Percentiles rank a stretch among this genome's conserved stretches.
Evolutionary conservation across 2,888 invertebrate species (phyloP).

Genomic region (Cephus nigrinus): DNA sequence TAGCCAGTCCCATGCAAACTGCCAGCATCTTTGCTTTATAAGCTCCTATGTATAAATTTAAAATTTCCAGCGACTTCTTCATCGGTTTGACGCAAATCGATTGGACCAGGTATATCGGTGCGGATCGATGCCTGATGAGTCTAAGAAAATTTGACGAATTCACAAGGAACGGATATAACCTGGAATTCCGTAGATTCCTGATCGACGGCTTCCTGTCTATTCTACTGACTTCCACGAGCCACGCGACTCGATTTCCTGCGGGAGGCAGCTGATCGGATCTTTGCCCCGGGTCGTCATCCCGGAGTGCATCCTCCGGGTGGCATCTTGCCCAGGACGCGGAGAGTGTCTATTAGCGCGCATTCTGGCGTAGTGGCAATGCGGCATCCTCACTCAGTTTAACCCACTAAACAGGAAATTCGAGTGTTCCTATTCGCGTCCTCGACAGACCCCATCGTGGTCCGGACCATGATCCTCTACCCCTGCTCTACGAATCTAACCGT

Average conservation of each 20-base stretch:
- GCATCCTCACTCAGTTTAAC: background rate
- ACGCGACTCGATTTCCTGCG: background rate
- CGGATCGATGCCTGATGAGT: too few relatives aligned
- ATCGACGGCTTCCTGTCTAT: background rate
- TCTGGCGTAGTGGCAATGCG: background rate
- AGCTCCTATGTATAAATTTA: too few relatives aligned
- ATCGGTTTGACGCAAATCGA: too few relatives aligned
- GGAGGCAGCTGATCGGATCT: background rate
- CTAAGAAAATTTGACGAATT: too few relatives aligned
- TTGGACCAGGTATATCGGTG: too few relatives aligned
- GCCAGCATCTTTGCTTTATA: too few relatives aligned
- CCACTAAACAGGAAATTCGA: background rate
- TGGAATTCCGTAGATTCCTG: too few relatives aligned
- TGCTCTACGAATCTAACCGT: background rate
- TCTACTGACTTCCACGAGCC: background rate
- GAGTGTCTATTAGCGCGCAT: background rate
- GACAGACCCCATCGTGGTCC: background rate
- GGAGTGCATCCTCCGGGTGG: background rate
- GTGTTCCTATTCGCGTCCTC: background rate
- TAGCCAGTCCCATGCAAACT: too few relatives aligned
- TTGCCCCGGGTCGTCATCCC: background rate
- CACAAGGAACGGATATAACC: too few relatives aligned
- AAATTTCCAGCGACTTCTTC: background rate
- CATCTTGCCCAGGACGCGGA: background rate
- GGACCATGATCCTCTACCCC: rapidly evolving